Percentiles rank a stretch among this genome's conserved stretches.
phyloP scores from a whole-genome alignment of 37 sponge, comb jelly and placozoan species.

The Spongia lamella region DNA sequence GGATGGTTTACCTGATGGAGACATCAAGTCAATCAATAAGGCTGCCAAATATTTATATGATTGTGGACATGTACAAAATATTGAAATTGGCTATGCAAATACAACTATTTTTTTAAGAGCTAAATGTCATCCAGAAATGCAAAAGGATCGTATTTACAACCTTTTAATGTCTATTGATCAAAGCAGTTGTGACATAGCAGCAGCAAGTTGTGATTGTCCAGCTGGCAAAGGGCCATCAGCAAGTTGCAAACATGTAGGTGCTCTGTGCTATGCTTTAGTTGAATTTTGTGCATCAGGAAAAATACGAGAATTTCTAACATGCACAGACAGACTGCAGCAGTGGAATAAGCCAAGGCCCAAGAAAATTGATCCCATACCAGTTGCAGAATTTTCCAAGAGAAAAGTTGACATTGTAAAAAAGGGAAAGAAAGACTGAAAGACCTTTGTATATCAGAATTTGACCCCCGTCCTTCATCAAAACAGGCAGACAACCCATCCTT shows the following conservation, averaged over 20 bases:
- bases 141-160: constrained; percentile 15
- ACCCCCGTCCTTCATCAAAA: constrained; percentile 23
- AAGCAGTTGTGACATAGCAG: constrained; percentile 10
- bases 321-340: constrained; percentile 21
- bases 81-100: neutral
- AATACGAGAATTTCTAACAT: constrained; percentile 13
- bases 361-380: constrained; percentile 23
- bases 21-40: constrained; percentile 11
- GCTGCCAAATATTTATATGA: constrained; percentile 7
- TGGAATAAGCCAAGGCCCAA: constrained; percentile 39
- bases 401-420: constrained; percentile 10
- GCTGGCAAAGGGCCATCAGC: constrained; percentile 12
- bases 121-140: constrained; percentile 29
- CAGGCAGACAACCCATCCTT: neutral
- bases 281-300: constrained; percentile 9
- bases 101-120: neutral
- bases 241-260: constrained; percentile 14
- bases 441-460: constrained; percentile 5
- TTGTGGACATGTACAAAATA: constrained; percentile 12
- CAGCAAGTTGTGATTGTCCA: constrained; percentile 38
- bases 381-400: constrained; percentile 13
- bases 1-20: constrained; percentile 12
- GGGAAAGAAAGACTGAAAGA: no score
- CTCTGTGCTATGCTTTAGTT: constrained; percentile 34
- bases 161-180: neutral